Percentiles rank a stretch among this genome's conserved stretches.
phyloP scores from a whole-genome alignment of 2,797 vertebrate genomes.

The Dipus sagitta region DNA sequence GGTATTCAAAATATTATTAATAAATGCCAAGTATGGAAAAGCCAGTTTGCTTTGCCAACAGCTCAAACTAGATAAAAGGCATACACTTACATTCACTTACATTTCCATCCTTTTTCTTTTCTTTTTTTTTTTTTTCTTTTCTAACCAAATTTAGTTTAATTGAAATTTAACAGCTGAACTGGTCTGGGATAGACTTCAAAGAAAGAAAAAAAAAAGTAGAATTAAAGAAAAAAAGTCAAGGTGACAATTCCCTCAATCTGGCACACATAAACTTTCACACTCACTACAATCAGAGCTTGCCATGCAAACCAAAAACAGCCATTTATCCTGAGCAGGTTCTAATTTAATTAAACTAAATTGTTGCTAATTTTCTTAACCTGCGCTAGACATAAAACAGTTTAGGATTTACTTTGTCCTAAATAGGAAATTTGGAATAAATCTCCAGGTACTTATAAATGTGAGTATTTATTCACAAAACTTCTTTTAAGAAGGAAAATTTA shows the following conservation, averaged over 20 bases:
- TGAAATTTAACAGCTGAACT: conserved; percentile 91
- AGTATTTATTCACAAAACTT: conserved; percentile 30
- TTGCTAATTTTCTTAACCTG: conserved; percentile 86
- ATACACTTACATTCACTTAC: conserved; percentile 84
- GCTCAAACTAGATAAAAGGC: conserved; percentile 87
- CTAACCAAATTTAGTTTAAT: conserved; percentile 89
- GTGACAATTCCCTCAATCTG: conserved; percentile 84
- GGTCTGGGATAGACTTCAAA: conserved; percentile 82
- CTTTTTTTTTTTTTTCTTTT: conserved; percentile 29
- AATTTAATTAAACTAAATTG: conserved; percentile 84
- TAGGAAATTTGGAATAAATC: conserved; percentile 59
- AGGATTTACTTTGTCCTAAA: conserved; percentile 77
- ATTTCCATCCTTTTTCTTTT: conserved; percentile 82
- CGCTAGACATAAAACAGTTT: conserved; percentile 78
- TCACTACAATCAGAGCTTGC: conserved; percentile 73
- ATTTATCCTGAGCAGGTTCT: conserved; percentile 85
- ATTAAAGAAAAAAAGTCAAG: conserved; percentile 73
- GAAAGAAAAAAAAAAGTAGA: background rate
- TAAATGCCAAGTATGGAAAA: conserved; percentile 89
- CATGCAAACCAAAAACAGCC: conserved; percentile 85
- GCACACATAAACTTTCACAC: conserved; percentile 58
- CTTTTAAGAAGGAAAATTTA: conserved; percentile 67
- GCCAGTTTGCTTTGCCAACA: conserved; percentile 87
- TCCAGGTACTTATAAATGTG: background rate
- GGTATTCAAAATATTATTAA: conserved; percentile 93